Evolutionary conservation across 53 echinoderm and acorn worm species (phyloP), one percentile per base, ranked within the genome.

Genomic region (Crossaster papposus): DNA sequence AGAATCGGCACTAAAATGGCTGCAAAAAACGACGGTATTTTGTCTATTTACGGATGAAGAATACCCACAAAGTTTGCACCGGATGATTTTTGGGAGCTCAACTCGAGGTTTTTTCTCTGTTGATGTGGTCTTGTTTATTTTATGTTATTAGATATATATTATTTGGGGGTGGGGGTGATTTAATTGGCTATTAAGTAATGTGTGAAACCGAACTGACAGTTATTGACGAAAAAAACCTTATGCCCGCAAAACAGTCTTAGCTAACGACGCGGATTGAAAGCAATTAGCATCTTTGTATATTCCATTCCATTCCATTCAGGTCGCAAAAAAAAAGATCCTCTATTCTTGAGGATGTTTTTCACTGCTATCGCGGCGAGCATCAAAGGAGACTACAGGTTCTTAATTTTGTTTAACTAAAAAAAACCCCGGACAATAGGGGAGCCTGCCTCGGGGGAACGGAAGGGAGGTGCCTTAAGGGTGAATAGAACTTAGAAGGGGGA

Each of bases 381-480:
- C 50, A 78, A 78, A 78, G 44, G 44, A 24, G 75, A 74, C 14
- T 12, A 20, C 10, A 33, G 14, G 35, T 29, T 74, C 3, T 14
- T 62, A 23, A 62, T 15, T 8, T 6, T 0, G 33, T 35, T n/a
- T 33, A 36, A 74, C 75, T 74, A 74, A 74, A 17, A 74, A 74
- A 74, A 52, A 9, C 44, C 9, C 0, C 14, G 54, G 65, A 84
- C 72, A 84, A 84, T 65, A 24, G 72, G n/a, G n/a, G n/a, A n/a
- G n/a, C n/a, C n/a, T n/a, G n/a, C n/a, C n/a, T n/a, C n/a, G n/a
- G n/a, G n/a, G n/a, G n/a, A n/a, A n/a, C n/a, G n/a, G 52, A 76
- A 58, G 58, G 58, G 62, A 54, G 44, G 5, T 0, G 44, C 44
- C 9, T n/a, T n/a, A n/a, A 35, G 35, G 26, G 34, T 30, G 30